Evolutionary conservation across 2,888 invertebrate genomes (phyloP), one percentile per base, ranked within the genome.

Genomic region (Selenia dentaria): DNA sequence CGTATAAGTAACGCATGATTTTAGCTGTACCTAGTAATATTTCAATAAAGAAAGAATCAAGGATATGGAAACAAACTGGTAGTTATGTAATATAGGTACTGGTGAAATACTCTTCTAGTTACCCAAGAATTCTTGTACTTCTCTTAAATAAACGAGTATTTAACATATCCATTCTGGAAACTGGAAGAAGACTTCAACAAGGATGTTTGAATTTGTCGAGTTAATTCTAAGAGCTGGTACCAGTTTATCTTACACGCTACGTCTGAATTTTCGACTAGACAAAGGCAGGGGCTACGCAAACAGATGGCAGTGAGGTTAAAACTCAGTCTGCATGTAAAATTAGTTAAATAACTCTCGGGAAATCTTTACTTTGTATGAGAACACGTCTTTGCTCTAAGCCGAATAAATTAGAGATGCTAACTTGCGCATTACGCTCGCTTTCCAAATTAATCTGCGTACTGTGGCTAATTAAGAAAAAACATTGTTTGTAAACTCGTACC

Each of bases 311-410:
- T 65, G 71, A 70, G 76, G 79, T 81, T 82, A 78, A 82, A 85
- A 85, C 82, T 83, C 81, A 70, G 70, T 72, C 75, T 76, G 78
- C 80, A 79, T 83, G 79, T 83, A 79, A 83, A 85, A 83, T 86
- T 83, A 79, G 82, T 83, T 80, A 79, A 83, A 84, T 80, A 84
- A 78, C 81, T 80, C 78, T 75, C 70, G 48, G 59, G 67, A 71
- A 79, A 78, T 78, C 78, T 80, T 77, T 72, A 62, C 70, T 67
- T 64, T 62, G 62, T 76, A 79, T 74, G 81, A 67, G 73, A 79
- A 86, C 87, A 86, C 72, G 86, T 83, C 82, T 86, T 87, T 86
- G 86, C 87, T 86, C 67, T 86, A 85, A 72, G 73, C 76, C 74
- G 70, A 70, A 75, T 64, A 72, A 83, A 83, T 84, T 82, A 84